Base-by-base conservation (phyloP, 2,113 vertebrate genomes). In the Labeo rohita region DNA sequence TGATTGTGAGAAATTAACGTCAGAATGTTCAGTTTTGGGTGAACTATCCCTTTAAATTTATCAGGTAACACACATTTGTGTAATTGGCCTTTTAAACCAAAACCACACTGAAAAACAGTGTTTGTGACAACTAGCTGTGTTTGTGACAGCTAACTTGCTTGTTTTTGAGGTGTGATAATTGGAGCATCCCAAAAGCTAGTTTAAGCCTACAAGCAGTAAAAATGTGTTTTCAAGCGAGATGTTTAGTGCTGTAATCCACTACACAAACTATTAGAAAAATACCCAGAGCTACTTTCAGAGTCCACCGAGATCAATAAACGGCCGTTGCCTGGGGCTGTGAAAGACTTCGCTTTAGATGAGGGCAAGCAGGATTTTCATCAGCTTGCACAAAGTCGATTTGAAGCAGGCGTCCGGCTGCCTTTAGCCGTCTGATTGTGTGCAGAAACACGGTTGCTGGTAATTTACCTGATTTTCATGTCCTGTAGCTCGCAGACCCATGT, bases 401-500 rank as follows among this genome's bases (percentile, higher is more conserved):
- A 47, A 59, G 59, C 13, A 65, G 21, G 11, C 7, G 1, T 34
- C 63, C 2, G 3, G 18, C 56, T 59, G 54, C 36, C 54, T 43
- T 59, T 4, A 68, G 45, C 3, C 6, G 4, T 49, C 45, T 1
- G 4, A 47, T 47, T 28, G 21, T 65, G 23, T 77, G 47, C 75
- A 39, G 50, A 56, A 54, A 61, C 39, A 80, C 0, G 13, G 2
- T 78, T 63, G 16, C 39, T 63, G 6, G 18, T 45, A 63, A 82
- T 50, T 68, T 82, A 11, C 13, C 73, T 83, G n/a, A 66, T 81
- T 83, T 82, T 52, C 6, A 56, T 36, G 36, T 78, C 28, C 28
- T 78, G 8, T n/a, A 78, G 75, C 28, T 78, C 75, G 8, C 50
- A 78, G 75, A 93, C 81, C 1, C 90, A 94, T 10, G 34, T 95